Percentiles rank a stretch among this genome's conserved stretches.
phyloP scores from a whole-genome alignment of 2,113 vertebrate species.

The Telmatochromis brichardi region DNA sequence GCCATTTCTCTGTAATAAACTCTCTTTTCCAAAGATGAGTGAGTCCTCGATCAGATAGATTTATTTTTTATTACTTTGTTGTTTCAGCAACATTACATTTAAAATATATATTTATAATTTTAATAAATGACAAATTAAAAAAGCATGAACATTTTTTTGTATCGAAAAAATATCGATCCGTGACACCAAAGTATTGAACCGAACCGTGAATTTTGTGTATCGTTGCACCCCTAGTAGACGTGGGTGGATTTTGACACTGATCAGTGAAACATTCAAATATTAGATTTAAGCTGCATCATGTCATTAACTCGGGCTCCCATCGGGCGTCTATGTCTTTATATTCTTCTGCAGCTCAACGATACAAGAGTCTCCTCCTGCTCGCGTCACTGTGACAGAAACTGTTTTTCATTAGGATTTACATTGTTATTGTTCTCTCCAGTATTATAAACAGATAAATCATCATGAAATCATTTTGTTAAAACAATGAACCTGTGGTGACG shows the following conservation, averaged over 20 bases:
- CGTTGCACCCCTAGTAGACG: neutral
- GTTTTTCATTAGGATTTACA: neutral
- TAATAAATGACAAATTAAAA: too few species aligned
- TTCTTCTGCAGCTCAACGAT: neutral
- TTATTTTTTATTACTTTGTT: too few species aligned
- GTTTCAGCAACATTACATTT: too few species aligned
- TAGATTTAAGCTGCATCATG: neutral
- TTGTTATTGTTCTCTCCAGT: neutral
- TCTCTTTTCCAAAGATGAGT: too few species aligned
- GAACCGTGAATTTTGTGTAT: accelerated
- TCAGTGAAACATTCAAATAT: neutral
- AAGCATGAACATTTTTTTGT: too few species aligned
- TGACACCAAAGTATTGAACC: too few species aligned
- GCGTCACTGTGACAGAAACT: neutral
- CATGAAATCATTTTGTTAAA: neutral
- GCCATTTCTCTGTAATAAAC: too few species aligned
- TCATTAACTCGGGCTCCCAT: neutral
- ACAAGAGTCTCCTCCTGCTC: neutral
- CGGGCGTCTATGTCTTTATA: accelerated
- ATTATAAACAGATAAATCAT: accelerated
- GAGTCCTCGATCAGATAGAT: accelerated
- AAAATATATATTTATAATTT: too few species aligned
- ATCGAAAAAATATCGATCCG: accelerated
- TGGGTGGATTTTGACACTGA: neutral
- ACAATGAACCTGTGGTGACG: neutral